A percentile compares a stretch with the other conserved stretches of the same genome.
phyloP scores from a whole-genome alignment of 2,888 invertebrate species.

The Holacanthella duospinosa region DNA sequence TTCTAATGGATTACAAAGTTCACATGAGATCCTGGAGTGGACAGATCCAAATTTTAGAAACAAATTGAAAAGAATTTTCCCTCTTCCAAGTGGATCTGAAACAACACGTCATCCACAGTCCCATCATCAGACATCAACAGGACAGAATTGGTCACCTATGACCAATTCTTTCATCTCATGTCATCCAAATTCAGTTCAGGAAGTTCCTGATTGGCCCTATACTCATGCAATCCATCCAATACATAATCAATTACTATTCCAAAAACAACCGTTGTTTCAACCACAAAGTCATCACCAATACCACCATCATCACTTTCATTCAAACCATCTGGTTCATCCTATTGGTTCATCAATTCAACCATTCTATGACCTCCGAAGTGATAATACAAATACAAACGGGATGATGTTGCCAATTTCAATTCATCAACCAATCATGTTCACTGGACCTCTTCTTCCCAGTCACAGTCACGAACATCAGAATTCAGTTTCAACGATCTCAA shows the following conservation, averaged over 20 bases:
- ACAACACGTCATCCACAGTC: background rate
- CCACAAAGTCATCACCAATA: background rate
- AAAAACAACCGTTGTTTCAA: background rate
- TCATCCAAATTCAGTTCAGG: background rate
- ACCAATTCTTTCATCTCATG: background rate
- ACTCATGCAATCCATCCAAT: background rate
- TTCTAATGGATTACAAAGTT: background rate
- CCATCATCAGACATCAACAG: background rate
- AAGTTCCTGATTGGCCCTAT: background rate
- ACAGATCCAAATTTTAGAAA: constrained; percentile 7
- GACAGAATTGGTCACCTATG: background rate
- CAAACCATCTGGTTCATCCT: background rate
- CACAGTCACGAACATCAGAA: constrained; percentile 26
- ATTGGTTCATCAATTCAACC: background rate
- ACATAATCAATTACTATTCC: too few species aligned
- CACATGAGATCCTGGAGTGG: background rate
- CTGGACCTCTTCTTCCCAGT: constrained; percentile 8
- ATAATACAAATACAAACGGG: background rate
- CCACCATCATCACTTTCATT: background rate
- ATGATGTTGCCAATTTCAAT: background rate
- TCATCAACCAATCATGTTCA: background rate
- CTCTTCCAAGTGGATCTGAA: background rate
- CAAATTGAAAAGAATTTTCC: constrained; percentile 3
- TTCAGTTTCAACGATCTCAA: constrained; percentile 26
- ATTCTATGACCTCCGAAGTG: too few species aligned